Base-by-base conservation (phyloP, 2,888 invertebrate genomes). In the Nomada ruficornis region DNA sequence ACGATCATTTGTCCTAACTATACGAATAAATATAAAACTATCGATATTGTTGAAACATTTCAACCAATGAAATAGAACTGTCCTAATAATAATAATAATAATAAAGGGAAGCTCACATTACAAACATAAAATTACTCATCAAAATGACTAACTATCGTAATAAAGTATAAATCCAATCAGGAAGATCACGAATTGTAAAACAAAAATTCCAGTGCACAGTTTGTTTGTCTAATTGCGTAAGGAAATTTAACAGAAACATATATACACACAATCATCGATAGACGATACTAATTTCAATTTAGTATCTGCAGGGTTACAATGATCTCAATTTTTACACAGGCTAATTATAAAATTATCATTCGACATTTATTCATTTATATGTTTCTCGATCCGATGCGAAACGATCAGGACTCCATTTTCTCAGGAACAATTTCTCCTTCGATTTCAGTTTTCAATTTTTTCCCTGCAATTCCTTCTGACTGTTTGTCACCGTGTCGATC, bases 321-420 rank as follows among this genome's bases (percentile, higher is more conserved):
- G 13, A 26, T 55, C 13, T n/a, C 3, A 0, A 10, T 5, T 57
- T 11, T 10, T 52, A 26, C 64, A 1, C 15, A n/a, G 47, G 47
- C 13, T 26, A 57, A 69, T 29, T 20, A 0, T 23, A 47, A 62
- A 59, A 62, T 54, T 23, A 62, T 55, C 1, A 13, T 57, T n/a
- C 52, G 18, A n/a, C 10, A 47, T 47, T 20, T 2, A 13, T 23
- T 20, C 15, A 50, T 10, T 2, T 50, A 20, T 23, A 36, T 54
- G 0, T 2, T 7, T 7, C 13, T 62, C 18, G 23, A 57, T 57
- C 26, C 57, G 15, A 20, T 11, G 42, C 26, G n/a, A 36, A 26
- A 80, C 18, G 20, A 63, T 86, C 86, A 86, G 82, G 86, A 86
- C 55, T 78, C 72, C 15, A 42, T 55, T 0, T 76, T 80, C 5